These are phyloP conservation scores for Sphinx pinastri DNA, from an alignment of 2,888 invertebrate genomes.

Conservation along the genomic window DNA sequence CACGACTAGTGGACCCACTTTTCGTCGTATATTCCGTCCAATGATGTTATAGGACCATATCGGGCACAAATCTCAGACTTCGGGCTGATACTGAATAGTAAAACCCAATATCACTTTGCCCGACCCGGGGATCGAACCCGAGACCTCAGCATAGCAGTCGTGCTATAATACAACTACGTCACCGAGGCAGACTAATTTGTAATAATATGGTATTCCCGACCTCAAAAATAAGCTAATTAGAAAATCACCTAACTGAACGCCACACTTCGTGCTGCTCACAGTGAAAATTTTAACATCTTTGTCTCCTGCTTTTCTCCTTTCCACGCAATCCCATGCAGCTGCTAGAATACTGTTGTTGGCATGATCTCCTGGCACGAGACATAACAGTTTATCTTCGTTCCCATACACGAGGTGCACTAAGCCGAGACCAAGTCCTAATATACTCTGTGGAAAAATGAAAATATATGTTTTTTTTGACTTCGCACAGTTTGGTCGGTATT, in stretches of 20 bases:
- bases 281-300: slow-evolving; percentile 35
- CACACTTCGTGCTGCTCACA: slow-evolving; percentile 25
- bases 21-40: too few species aligned
- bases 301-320: slow-evolving; percentile 16
- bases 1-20: too few species aligned
- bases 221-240: too few species aligned
- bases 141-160: too few species aligned
- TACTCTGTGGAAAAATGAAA: slow-evolving; percentile 32
- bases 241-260: slow-evolving; percentile 27
- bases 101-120: too few species aligned
- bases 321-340: slow-evolving; percentile 39
- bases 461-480: neutral
- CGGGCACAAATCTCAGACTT: too few species aligned
- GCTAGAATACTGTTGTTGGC: slow-evolving; percentile 44
- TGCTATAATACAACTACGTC: too few species aligned
- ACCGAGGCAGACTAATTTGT: too few species aligned
- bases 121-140: too few species aligned
- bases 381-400: slow-evolving; percentile 1
- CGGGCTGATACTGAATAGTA: too few species aligned
- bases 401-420: slow-evolving; percentile 29
- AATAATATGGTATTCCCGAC: too few species aligned
- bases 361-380: slow-evolving; percentile 41
- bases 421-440: slow-evolving; percentile 35
- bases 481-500: neutral
- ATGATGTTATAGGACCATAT: too few species aligned